These are phyloP conservation scores for Thalassoma bifasciatum DNA, from an alignment of 2,113 vertebrate species.

Conservation along the genomic window DNA sequence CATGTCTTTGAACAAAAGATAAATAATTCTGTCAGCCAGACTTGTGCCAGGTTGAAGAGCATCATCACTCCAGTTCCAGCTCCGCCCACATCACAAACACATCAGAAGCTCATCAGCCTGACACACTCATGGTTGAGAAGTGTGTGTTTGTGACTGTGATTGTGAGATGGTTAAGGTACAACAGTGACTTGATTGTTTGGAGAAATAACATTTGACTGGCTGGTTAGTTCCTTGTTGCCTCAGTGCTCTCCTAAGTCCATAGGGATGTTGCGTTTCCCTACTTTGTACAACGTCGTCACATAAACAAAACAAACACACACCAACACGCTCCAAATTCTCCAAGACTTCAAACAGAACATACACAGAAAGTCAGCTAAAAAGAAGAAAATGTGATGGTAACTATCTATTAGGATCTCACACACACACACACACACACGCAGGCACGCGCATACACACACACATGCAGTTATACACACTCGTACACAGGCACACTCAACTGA, in stretches of 20 bases:
- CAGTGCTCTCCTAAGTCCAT: conserved; percentile 55
- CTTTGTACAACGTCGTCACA: conserved; percentile 44
- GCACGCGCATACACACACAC: conserved; percentile 39
- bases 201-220: conserved; percentile 48
- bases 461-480: conserved; percentile 13
- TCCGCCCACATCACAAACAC: conserved; percentile 23
- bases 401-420: conserved; percentile 37
- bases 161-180: conserved; percentile 59
- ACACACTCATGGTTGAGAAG: conserved; percentile 15
- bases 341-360: conserved; percentile 48
- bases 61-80: conserved; percentile 18
- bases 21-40: conserved; percentile 53
- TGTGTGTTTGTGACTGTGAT: conserved; percentile 31
- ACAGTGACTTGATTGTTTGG: conserved; percentile 69
- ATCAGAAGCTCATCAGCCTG: conserved; percentile 18
- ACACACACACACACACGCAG: no score
- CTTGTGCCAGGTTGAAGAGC: conserved; percentile 15
- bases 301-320: conserved; percentile 51
- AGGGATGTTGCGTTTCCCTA: conserved; percentile 29
- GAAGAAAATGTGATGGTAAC: conserved; percentile 44
- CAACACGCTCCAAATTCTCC: conserved; percentile 39
- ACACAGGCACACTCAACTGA: conserved; percentile 41
- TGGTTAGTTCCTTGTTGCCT: conserved; percentile 54
- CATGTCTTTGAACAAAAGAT: conserved; percentile 49
- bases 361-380: conserved; percentile 10